Evolutionary conservation across 1,140 invertebrate species (phyloP), one percentile per base, ranked within the genome.

Genomic region (Apis laboriosa): DNA sequence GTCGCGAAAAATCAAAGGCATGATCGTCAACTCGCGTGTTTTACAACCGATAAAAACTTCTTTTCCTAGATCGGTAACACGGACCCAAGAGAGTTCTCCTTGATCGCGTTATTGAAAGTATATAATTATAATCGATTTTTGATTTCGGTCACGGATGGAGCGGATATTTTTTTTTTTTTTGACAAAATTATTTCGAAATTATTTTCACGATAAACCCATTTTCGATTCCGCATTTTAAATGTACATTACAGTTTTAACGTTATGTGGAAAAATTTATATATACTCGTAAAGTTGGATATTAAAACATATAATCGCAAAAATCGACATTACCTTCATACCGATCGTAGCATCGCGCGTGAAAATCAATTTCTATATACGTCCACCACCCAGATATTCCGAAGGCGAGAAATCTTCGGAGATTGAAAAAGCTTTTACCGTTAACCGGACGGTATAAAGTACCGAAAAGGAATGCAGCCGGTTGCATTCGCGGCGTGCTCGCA

Each of bases 391-490:
- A 19, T 49, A 43, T 43, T 43, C 17, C n/a, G 34, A 34, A 63
- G 49, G 0, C 43, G 63, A 58, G 79, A 76, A 80, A 80, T 73
- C 51, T 58, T 55, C 68, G 49, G 9, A 13, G 56, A 28, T 12
- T 17, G 63, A 21, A 43, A 58, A 81, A 17, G 53, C 17, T 17
- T 81, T 64, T 76, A 81, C 72, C 79, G 79, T 81, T 81, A 67
- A 19, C 8, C 61, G 53, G 34, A 58, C 53, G 43, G 64, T 60
- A 78, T 17, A 19, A 71, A 53, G 55, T 53, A 53, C 9, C 49
- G 49, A 73, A 53, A 67, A 49, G 55, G 72, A 81, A 81, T 51
- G 53, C 63, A 53, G 19, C 4, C n/a, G 56, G 49, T 7, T 66
- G 17, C 53, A 15, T 58, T 64, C 53, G 3, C n/a, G 4, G 53